Evolutionary conservation across 1,140 invertebrate species (phyloP), one percentile per base, ranked within the genome.

Genomic region (Mizuhopecten yessoensis): DNA sequence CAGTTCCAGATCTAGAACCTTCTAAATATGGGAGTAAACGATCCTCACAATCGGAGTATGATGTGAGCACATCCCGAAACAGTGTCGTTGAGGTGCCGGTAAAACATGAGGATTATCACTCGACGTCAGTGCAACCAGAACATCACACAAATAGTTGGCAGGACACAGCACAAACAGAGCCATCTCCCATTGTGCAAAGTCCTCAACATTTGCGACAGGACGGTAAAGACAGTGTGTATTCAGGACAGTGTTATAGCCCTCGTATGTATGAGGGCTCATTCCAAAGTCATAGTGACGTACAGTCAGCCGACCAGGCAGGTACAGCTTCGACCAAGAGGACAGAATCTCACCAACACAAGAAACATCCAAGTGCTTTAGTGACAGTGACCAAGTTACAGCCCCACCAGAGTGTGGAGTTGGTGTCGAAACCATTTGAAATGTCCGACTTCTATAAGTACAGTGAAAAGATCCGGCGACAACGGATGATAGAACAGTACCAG

Each of bases 391-490:
- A 93, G 87, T 89, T 94, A 34, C 90, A 94, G 86, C 95, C 94
- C 36, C 99, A 99, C 95, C 90, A 87, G 7, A 92, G 75, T 89
- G 90, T 92, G 34, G 98, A 98, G 93, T 98, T 99, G 97, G 98
- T 99, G 42, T 98, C 98, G 0, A 99, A 99, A 96, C 99, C 99
- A 20, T 99, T 99, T 96, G 98, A 99, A 97, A 99, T 99, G 98
- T 98, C 98, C 0, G 99, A 99, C 96, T 99, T 99, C 97, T 99
- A 99, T 96, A 99, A 99, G 96, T 99, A 99, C 96, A 99, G 98
- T 87, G 99, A 98, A 34, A 99, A 99, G 95, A 99, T 98, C 96
- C 97, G 98, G 33, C 98, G 98, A 36, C 95, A 97, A 97, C 95
- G 96, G 75, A 93, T 94, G 89, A 93, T 95, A 75, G 95, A 95